These are phyloP conservation scores for Onychomys torridus DNA, from an alignment of 2,797 vertebrate genomes.

Conservation along the genomic window DNA sequence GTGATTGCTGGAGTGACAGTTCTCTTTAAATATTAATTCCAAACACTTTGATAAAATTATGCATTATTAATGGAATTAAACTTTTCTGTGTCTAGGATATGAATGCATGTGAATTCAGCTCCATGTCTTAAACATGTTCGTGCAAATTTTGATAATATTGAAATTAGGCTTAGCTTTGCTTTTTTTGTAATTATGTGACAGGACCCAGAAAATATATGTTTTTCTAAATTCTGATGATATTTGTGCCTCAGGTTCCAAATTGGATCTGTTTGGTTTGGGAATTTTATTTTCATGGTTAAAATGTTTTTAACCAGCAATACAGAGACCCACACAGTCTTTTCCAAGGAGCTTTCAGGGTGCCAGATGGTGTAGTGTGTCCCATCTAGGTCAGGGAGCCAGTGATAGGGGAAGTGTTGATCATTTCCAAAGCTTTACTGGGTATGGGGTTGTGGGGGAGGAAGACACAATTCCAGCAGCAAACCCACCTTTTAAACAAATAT, in stretches of 20 bases:
- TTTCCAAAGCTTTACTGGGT: slow-evolving; percentile 30
- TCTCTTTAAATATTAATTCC: slow-evolving; percentile 38
- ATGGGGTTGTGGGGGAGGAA: background rate
- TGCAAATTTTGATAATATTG: background rate
- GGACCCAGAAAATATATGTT: background rate
- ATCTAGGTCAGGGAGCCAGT: slow-evolving; percentile 4
- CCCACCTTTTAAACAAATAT: slow-evolving; percentile 18
- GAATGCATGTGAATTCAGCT: background rate
- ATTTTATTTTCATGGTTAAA: slow-evolving; percentile 10
- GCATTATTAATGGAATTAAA: background rate
- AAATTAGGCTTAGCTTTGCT: background rate
- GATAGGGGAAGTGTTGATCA: background rate
- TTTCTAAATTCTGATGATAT: slow-evolving; percentile 38
- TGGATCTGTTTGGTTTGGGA: background rate
- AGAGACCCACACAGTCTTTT: background rate
- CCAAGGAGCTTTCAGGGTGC: background rate
- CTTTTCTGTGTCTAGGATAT: background rate
- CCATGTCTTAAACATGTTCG: background rate
- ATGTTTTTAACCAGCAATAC: background rate
- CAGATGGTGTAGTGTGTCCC: background rate
- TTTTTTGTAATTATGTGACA: background rate
- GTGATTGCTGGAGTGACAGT: background rate
- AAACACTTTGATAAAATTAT: background rate
- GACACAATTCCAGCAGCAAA: background rate
- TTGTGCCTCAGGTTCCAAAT: background rate